Percentiles rank a stretch among this genome's conserved stretches.
These are phyloP conservation scores for Henicopernis longicauda DNA, from an alignment of 2,113 vertebrate genomes.

Conservation along the genomic window DNA sequence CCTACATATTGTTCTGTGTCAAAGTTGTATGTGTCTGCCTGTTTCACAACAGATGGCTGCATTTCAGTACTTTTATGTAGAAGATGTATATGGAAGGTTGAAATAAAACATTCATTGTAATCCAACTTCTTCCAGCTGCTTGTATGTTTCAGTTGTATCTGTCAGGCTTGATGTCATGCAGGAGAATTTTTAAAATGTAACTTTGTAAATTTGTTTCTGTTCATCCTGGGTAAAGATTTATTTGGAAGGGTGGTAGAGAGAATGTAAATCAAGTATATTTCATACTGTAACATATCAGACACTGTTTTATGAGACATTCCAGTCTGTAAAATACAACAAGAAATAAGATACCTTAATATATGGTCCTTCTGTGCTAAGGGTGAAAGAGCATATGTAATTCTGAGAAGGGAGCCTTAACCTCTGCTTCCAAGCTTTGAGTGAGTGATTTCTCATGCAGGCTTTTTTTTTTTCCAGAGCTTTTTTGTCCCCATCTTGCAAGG, in stretches of 20 bases:
- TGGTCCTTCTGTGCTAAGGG: not conserved
- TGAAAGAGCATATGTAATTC: not conserved
- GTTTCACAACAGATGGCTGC: conserved; percentile 41
- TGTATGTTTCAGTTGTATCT: not conserved
- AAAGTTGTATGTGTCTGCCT: not conserved
- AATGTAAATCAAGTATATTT: not conserved
- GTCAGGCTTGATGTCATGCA: not conserved
- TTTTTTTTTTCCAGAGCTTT: not conserved
- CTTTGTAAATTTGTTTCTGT: not conserved
- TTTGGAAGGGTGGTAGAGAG: not conserved
- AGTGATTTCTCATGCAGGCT: not conserved
- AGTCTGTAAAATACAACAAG: not conserved
- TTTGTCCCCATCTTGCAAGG: not conserved
- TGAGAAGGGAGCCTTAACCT: not conserved
- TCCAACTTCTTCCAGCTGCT: not conserved
- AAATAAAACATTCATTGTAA: not conserved
- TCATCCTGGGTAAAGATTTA: not conserved
- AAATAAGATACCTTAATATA: not conserved
- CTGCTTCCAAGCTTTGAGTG: not conserved
- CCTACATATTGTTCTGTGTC: conserved; percentile 18
- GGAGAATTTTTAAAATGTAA: not conserved
- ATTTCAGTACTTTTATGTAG: not conserved
- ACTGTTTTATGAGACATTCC: not conserved
- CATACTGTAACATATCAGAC: not conserved
- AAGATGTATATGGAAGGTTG: not conserved